These are phyloP conservation scores for Phaethornis superciliosus DNA, from an alignment of 2,113 vertebrate species.

Conservation along the genomic window DNA sequence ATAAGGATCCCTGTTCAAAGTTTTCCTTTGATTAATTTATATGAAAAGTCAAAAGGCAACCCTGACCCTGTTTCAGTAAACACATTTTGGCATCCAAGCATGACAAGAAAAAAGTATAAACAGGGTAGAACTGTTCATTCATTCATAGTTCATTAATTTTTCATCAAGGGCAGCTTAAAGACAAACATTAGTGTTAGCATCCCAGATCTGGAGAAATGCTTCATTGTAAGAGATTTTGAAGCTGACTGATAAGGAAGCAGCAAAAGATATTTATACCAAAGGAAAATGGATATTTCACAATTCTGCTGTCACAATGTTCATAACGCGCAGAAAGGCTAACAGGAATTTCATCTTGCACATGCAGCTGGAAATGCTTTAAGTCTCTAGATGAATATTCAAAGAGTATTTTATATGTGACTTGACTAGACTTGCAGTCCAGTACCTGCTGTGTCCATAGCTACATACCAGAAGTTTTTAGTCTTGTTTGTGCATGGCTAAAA, in stretches of 20 bases:
- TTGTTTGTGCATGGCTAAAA: background rate
- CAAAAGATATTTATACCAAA: background rate
- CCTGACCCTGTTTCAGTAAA: background rate
- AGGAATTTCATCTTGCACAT: background rate
- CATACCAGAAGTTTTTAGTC: background rate
- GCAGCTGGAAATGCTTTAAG: background rate
- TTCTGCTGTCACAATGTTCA: background rate
- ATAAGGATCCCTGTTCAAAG: background rate
- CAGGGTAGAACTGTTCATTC: background rate
- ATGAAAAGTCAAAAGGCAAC: conserved; percentile 6
- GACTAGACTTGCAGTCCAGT: background rate
- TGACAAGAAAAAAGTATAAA: conserved; percentile 4
- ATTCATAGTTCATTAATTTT: conserved; percentile 49
- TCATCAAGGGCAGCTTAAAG: conserved; percentile 28
- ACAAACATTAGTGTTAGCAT: conserved; percentile 24
- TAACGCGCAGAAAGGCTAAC: background rate
- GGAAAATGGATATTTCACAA: background rate
- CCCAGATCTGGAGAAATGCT: background rate
- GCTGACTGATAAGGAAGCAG: background rate
- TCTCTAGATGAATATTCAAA: background rate
- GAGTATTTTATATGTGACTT: background rate
- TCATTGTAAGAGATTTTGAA: background rate
- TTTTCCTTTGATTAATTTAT: background rate
- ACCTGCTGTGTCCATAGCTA: background rate
- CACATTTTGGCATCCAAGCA: background rate